These are phyloP conservation scores for Harpagifer antarcticus DNA, from an alignment of 2,797 vertebrate genomes.

Conservation along the genomic window DNA sequence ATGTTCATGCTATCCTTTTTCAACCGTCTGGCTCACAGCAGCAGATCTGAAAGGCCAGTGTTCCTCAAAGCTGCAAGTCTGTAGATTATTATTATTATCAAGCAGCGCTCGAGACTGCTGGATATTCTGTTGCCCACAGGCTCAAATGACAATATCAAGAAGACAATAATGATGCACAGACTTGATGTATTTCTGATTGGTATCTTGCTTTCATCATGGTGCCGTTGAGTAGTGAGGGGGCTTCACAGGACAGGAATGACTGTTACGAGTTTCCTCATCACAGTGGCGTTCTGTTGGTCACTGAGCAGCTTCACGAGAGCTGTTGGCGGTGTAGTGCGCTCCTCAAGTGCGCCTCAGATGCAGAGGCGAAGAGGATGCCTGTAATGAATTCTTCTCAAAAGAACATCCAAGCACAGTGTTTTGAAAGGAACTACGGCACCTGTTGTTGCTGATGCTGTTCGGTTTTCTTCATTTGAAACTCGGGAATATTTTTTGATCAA, in stretches of 20 bases:
- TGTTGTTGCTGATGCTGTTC: conserved; percentile 14
- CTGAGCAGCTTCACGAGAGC: conserved; percentile 11
- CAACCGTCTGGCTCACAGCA: conserved; percentile 1
- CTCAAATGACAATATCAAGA: conserved; percentile 44
- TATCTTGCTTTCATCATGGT: conserved; percentile 1
- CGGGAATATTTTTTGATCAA: conserved; percentile 7
- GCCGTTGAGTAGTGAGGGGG: conserved; percentile 18
- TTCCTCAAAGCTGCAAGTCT: conserved; percentile 23
- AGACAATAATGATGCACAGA: conserved; percentile 50
- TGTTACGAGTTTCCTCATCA: conserved; percentile 22
- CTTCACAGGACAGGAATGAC: conserved; percentile 27
- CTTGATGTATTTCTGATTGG: conserved; percentile 26
- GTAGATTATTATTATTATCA: conserved; percentile 29
- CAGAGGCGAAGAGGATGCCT: conserved; percentile 3
- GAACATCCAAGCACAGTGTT: conserved; percentile 2
- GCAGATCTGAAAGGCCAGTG: conserved; percentile 13
- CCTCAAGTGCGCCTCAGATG: conserved; percentile 31
- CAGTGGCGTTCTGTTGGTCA: conserved; percentile 18
- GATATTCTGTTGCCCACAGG: conserved; percentile 25
- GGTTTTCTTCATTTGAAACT: neutral
- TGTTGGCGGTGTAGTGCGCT: conserved; percentile 3
- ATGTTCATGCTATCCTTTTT: neutral
- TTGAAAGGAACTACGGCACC: conserved; percentile 3
- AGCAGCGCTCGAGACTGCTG: neutral
- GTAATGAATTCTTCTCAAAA: conserved; percentile 5